A percentile compares a stretch with the other conserved stretches of the same genome.
phyloP scores from a whole-genome alignment of 1,140 invertebrate genomes.

The Phymastichus coffea region DNA sequence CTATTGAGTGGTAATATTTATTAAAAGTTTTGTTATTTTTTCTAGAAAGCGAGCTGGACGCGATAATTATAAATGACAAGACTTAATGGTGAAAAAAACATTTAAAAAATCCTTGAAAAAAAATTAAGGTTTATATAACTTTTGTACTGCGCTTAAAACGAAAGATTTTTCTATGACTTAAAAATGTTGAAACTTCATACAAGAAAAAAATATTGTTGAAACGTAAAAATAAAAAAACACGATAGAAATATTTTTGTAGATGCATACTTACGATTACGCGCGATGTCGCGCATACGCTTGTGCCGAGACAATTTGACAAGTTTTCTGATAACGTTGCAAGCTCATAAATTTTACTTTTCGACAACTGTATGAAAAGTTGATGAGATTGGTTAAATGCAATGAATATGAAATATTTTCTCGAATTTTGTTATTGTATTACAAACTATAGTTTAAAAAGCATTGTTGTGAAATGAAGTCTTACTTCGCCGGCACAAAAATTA shows the following conservation, averaged over 20 bases:
- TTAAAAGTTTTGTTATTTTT: conserved; percentile 13
- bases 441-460: conserved; percentile 12
- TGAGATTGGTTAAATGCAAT: neutral
- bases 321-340: conserved; percentile 1
- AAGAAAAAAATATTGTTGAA: conserved; percentile 31
- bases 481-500: conserved; percentile 14
- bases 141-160: conserved; percentile 20
- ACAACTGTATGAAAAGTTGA: neutral
- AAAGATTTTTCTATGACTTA: conserved; percentile 29
- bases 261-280: conserved; percentile 10
- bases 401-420: conserved; percentile 2
- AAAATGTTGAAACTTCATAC: conserved; percentile 33
- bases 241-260: conserved; percentile 36
- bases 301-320: neutral
- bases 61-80: conserved; percentile 3
- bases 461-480: conserved; percentile 8
- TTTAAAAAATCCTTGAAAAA: conserved; percentile 27
- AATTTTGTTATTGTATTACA: conserved; percentile 19
- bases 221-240: conserved; percentile 30
- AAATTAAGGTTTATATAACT: conserved; percentile 31
- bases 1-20: neutral
- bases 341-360: conserved; percentile 2
- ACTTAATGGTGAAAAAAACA: conserved; percentile 20
- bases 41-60: conserved; percentile 7
- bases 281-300: conserved; percentile 4